Conservation (phyloP, 2,888 invertebrate genomes). For the Xestia ashworthii region DNA sequence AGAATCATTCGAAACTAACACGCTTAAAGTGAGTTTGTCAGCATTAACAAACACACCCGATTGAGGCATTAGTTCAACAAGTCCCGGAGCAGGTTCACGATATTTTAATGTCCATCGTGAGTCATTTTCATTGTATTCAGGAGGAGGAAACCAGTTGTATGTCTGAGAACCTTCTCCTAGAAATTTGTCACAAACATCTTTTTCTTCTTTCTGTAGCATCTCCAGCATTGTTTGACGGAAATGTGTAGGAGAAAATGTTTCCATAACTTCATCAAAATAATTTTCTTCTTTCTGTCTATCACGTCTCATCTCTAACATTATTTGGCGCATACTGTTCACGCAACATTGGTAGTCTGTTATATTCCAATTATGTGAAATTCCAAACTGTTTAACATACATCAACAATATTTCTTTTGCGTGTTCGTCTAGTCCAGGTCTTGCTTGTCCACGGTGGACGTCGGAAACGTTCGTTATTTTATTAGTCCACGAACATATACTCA, state of each 20-base stretch:
- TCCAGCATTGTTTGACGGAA: background rate
- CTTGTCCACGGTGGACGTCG: background rate
- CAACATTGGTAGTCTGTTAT: conserved; percentile 8
- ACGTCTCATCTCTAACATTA: conserved; percentile 18
- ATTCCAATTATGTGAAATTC: background rate
- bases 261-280: background rate
- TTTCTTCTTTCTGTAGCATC: background rate
- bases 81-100: background rate
- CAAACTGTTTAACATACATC: conserved; percentile 3
- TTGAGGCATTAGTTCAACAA: conserved; percentile 15
- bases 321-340: conserved; percentile 2
- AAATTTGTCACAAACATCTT: background rate
- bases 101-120: conserved; percentile 30
- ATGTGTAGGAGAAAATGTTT: background rate
- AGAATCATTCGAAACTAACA: background rate
- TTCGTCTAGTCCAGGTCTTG: conserved; percentile 10
- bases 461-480: background rate
- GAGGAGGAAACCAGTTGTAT: background rate
- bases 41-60: conserved; percentile 14
- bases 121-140: conserved; percentile 12
- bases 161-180: background rate
- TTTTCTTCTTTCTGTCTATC: background rate
- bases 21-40: background rate
- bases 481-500: conserved; percentile 19
- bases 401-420: background rate